A percentile compares a stretch with the other conserved stretches of the same genome.
These are phyloP conservation scores for Lycophotia porphyrea DNA, from an alignment of 2,888 invertebrate species.

Conservation along the genomic window DNA sequence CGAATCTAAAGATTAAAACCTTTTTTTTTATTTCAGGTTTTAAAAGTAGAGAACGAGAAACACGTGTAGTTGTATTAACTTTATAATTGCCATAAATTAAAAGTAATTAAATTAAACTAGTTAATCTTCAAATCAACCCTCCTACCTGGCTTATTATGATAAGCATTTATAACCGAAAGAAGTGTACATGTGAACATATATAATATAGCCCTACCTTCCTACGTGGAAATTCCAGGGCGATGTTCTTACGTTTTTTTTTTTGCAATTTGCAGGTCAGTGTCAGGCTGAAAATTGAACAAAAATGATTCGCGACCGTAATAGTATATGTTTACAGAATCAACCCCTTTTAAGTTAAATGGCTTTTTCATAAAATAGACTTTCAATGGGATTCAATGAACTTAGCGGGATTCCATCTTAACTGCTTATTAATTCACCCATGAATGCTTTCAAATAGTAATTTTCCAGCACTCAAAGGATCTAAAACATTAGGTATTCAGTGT, in stretches of 20 bases:
- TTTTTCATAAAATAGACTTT: too few relatives aligned
- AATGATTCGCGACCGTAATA: too few relatives aligned
- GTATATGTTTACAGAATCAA: too few relatives aligned
- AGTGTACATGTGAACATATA: neutral
- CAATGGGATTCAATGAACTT: too few relatives aligned
- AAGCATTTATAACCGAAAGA: neutral
- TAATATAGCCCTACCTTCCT: neutral
- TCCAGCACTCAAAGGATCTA: conserved; percentile 32
- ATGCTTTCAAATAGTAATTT: conserved; percentile 10
- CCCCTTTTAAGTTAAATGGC: too few relatives aligned
- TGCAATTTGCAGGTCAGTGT: too few relatives aligned
- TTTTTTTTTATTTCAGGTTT: neutral
- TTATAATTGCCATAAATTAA: neutral
- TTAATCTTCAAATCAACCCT: neutral
- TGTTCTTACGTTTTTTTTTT: too few relatives aligned
- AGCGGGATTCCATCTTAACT: neutral
- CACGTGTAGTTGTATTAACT: neutral
- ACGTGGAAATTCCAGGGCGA: too few relatives aligned
- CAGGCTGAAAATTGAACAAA: too few relatives aligned
- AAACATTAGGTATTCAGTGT: conserved; percentile 31
- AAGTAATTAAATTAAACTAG: neutral
- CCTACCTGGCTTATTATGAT: neutral
- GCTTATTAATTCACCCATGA: neutral
- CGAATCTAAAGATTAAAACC: neutral
- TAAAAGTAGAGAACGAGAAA: neutral